These are phyloP conservation scores for Hedychridium roseum DNA, from an alignment of 2,888 invertebrate genomes.

Conservation along the genomic window DNA sequence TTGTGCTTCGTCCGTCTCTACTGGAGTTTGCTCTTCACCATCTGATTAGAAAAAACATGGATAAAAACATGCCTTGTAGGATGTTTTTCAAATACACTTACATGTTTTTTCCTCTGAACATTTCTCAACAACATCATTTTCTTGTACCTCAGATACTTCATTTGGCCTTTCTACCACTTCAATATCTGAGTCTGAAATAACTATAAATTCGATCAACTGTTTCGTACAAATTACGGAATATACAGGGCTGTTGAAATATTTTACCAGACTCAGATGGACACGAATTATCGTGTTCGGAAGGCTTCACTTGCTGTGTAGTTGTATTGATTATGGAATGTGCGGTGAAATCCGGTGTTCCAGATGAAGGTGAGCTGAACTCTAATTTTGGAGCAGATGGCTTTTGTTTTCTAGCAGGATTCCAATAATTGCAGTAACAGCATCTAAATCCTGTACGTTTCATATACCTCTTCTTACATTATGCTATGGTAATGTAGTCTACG, in stretches of 20 bases:
- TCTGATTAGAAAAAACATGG: too few species aligned
- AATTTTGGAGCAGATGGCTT: conserved; percentile 79
- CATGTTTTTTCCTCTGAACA: conserved; percentile 21
- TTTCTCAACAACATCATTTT: conserved; percentile 19
- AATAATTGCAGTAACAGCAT: conserved; percentile 88
- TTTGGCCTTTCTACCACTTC: conserved; percentile 56
- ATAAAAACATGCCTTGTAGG: too few species aligned
- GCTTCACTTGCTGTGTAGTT: conserved; percentile 16
- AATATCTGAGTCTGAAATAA: conserved; percentile 55
- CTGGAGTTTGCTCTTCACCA: too few species aligned
- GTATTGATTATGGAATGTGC: too few species aligned
- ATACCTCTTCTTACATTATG: conserved; percentile 2
- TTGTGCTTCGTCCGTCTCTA: too few species aligned
- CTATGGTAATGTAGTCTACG: conserved; percentile 7
- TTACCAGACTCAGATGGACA: conserved; percentile 49
- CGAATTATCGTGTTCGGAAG: conserved; percentile 25
- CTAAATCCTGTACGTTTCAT: conserved; percentile 72
- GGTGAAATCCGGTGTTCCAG: too few species aligned
- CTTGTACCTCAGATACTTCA: conserved; percentile 37
- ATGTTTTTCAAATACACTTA: too few species aligned
- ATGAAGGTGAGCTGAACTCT: too few species aligned
- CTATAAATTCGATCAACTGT: neutral
- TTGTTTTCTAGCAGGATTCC: conserved; percentile 90
- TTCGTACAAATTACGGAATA: too few species aligned
- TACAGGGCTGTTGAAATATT: too few species aligned